Evolutionary conservation across 2,113 vertebrate species (phyloP), one percentile per base, ranked within the genome.

Genomic region (Neopipo cinnamomea): DNA sequence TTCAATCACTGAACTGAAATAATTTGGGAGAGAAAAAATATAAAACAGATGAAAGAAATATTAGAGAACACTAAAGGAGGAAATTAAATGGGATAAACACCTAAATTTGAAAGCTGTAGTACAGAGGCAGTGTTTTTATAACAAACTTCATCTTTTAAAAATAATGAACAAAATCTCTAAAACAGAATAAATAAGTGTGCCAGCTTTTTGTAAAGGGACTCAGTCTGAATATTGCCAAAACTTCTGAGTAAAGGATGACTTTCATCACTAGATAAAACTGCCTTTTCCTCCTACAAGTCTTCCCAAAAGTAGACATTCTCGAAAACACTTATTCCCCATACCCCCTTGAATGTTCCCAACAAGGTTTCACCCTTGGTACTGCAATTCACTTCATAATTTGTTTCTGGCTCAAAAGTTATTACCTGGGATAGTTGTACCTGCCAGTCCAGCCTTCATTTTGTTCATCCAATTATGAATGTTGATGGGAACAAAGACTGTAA

Each of bases 401-500:
- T 75, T 81, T 87, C 61, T 66, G 39, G 14, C 62, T 87, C n/a
- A 77, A n/a, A 91, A 80, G 59, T 35, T 25, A 53, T 71, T 80
- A 89, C 39, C 37, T 71, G 55, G 37, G 20, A 91, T 74, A 82
- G 80, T 2, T 67, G n/a, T 88, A 86, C 11, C 59, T 91, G 72
- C 37, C 68, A 87, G 47, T 67, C 30, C 17, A 63, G 39, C 16
- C 13, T 78, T 87, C 0, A 0, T 87, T 91, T 94, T 77, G 28
- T 71, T 89, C 87, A 85, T 63, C 42, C 65, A 87, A 6, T 95
- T 89, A 91, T 39, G 65, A 87, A 79, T 33, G 50, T 33, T 84
- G 87, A 91, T 71, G 61, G 77, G 73, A 94, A 89, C 61, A 95
- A 89, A 96, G 87, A 81, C 42, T 62, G 41, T 91, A 81, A 92